Evolutionary conservation across 2,888 invertebrate genomes (phyloP), one percentile per base, ranked within the genome.

Genomic region (Zygaena filipendulae): DNA sequence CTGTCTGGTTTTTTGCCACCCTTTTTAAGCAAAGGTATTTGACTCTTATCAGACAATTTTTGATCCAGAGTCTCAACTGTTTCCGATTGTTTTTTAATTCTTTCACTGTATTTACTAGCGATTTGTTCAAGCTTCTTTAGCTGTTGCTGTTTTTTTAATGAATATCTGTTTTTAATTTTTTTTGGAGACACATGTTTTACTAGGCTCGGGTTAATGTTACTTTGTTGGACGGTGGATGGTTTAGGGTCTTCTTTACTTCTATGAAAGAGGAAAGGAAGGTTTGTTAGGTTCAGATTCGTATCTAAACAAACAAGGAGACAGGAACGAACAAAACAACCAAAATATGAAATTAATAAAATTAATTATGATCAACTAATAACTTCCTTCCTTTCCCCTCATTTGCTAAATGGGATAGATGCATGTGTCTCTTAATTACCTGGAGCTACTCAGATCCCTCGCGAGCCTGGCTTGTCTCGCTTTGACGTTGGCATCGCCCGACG

Each of bases 311-410:
- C 66, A 77, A 79, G 79, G 77, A 77, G 77, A 63, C 60, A 75
- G 77, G 79, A 79, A 63, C 46, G 45, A 42, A 37, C 35, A 33
- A 35, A 33, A 38, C 36, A 18, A 35, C 29, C 29, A 39, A 33
- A 27, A 23, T 27, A 28, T 25, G 22, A 20, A 29, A 38, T 34
- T 22, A 37, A 34, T 23, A 14, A 36, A 42, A 41, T 30, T 25
- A 33, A 38, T 35, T 32, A 42, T 41, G 36, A 38, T 39, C 42
- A 39, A 36, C 11, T 31, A 28, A 32, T 36, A 36, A 29, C 9
- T 10, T 49, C 59, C 75, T 74, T 77, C 77, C 77, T 77, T 77
- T 75, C 77, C 79, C 79, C 77, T 79, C 70, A 75, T 77, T 79
- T 71, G 71, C 53, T 64, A 36, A 27, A 7, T 6, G 16, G 16